These are phyloP conservation scores for Gila orcuttii DNA, from an alignment of 2,113 vertebrate genomes.

Conservation along the genomic window DNA sequence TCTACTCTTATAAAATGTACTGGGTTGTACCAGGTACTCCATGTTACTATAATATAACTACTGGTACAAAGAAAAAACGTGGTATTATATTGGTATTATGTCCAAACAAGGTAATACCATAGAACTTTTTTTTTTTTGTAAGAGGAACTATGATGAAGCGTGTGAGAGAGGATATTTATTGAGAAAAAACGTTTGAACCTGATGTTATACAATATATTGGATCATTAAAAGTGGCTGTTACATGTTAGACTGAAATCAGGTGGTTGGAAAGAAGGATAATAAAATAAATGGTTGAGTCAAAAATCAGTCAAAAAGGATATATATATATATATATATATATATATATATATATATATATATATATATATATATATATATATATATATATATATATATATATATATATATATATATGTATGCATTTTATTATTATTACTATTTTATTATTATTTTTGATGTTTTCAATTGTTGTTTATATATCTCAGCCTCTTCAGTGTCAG, in stretches of 20 bases:
- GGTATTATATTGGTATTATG: background rate
- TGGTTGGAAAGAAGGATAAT: background rate
- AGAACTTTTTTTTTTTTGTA: background rate
- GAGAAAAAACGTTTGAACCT: background rate
- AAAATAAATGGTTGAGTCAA: background rate
- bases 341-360: background rate
- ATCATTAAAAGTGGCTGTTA: constrained; percentile 1
- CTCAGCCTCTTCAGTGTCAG: background rate
- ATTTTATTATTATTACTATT: background rate
- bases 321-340: background rate
- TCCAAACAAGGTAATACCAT: background rate
- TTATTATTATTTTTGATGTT: background rate
- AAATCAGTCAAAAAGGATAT: background rate
- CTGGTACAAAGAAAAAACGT: background rate
- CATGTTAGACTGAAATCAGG: background rate
- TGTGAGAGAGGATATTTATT: constrained; percentile 6
- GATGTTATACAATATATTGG: background rate
- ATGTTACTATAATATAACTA: background rate
- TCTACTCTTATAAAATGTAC: background rate
- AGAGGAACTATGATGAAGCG: too few species aligned
- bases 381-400: background rate
- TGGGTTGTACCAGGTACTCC: background rate
- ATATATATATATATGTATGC: too few species aligned
- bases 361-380: background rate
- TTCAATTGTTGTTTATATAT: background rate